Percentiles rank a stretch among this genome's conserved stretches.
These are phyloP conservation scores for Brachycybe producta DNA, from an alignment of 2,888 invertebrate genomes.

Conservation along the genomic window DNA sequence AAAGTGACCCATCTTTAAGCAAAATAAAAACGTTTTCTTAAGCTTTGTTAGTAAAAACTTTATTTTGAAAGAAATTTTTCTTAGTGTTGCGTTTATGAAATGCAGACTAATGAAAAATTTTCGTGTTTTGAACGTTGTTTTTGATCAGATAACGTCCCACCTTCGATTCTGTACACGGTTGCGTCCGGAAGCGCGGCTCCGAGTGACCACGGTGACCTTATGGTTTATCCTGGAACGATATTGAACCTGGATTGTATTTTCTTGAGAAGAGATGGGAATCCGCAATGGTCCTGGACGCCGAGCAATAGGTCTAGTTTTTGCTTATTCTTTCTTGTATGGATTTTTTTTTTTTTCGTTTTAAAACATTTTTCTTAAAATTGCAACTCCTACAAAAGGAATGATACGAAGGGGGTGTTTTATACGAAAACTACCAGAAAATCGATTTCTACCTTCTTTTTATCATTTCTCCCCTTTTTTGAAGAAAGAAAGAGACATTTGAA, in stretches of 20 bases:
- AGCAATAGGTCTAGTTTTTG: constrained; percentile 24
- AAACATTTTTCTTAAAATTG: not conserved
- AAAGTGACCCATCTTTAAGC: too few species aligned
- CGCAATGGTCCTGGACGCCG: constrained; percentile 81
- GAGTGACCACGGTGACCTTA: constrained; percentile 51
- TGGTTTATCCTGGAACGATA: constrained; percentile 65
- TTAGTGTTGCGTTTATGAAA: not conserved
- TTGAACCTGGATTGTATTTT: constrained; percentile 70
- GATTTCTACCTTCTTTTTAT: not conserved
- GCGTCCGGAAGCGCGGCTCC: constrained; percentile 20
- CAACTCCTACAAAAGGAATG: too few species aligned
- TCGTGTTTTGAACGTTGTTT: too few species aligned
- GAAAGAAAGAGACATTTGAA: too few species aligned
- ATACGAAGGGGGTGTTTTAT: too few species aligned
- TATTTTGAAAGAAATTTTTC: not conserved
- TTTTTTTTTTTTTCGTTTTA: too few species aligned
- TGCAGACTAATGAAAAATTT: not conserved
- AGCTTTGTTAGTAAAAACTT: not conserved
- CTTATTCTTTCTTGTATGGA: too few species aligned
- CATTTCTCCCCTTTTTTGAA: too few species aligned
- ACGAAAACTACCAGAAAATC: not conserved
- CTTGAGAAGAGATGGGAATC: constrained; percentile 58
- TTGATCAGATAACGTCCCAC: constrained; percentile 23
- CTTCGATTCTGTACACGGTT: constrained; percentile 25
- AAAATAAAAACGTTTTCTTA: not conserved